phyloP scores from a whole-genome alignment of 2,888 invertebrate genomes.

The Nebria salina region DNA sequence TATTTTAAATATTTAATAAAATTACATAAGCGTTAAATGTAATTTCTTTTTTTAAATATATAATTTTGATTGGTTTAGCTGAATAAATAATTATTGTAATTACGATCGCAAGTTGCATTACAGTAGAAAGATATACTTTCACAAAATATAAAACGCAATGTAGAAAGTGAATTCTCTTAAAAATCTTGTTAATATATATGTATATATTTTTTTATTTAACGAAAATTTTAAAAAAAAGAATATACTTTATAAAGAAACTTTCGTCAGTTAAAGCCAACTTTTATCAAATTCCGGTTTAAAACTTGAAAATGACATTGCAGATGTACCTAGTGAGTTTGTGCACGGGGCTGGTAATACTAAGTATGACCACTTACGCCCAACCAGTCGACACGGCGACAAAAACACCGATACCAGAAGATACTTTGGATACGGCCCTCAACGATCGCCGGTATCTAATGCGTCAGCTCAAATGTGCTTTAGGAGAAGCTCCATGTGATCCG shows the following conservation, averaged over 20 bases:
- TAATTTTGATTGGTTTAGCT: too few relatives aligned
- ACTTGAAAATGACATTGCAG: not conserved
- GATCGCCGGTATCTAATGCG: constrained; percentile 77
- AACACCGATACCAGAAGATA: constrained; percentile 71
- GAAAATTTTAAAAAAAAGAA: too few relatives aligned
- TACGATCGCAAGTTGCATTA: too few relatives aligned
- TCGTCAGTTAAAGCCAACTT: not conserved
- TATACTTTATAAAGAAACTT: not conserved
- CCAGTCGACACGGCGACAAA: constrained; percentile 5
- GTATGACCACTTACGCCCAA: not conserved
- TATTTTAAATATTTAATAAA: too few relatives aligned
- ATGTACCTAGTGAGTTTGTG: constrained; percentile 4
- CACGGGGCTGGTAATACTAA: not conserved
- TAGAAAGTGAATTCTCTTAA: too few relatives aligned
- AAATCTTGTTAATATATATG: too few relatives aligned
- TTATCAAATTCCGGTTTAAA: not conserved
- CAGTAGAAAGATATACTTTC: too few relatives aligned
- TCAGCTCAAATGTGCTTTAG: constrained; percentile 78
- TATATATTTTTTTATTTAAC: too few relatives aligned
- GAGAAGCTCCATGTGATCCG: constrained; percentile 78
- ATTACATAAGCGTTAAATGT: too few relatives aligned
- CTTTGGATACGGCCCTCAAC: constrained; percentile 73
- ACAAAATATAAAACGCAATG: too few relatives aligned
- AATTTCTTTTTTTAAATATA: too few relatives aligned
- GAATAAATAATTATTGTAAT: too few relatives aligned